phyloP scores from a whole-genome alignment of 2,888 invertebrate species.

The Pristionchus entomophagus region DNA sequence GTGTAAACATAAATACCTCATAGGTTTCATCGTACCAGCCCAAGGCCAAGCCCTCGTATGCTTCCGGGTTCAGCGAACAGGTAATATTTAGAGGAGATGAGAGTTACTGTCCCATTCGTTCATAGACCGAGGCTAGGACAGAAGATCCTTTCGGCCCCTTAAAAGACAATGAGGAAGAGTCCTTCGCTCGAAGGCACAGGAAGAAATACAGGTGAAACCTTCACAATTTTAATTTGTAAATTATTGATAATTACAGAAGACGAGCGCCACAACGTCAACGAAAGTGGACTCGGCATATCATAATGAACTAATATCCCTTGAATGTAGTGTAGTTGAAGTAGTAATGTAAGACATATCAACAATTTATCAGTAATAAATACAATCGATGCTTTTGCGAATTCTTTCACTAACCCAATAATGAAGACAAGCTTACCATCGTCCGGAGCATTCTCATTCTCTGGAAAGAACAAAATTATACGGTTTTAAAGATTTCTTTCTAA shows the following conservation, averaged over 20 bases:
- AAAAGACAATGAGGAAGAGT: background rate
- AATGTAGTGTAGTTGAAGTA: background rate
- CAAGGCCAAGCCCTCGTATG: background rate
- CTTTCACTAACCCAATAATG: background rate
- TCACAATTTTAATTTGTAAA: background rate
- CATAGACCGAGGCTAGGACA: background rate
- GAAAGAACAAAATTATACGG: background rate
- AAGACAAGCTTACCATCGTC: background rate
- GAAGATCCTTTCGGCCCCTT: slow-evolving; percentile 25
- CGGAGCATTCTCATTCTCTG: background rate
- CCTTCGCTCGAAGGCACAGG: background rate
- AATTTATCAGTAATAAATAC: background rate
- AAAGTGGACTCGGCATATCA: slow-evolving; percentile 28
- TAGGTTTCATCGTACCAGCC: background rate
- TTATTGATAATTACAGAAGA: background rate
- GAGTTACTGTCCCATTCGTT: too few relatives aligned
- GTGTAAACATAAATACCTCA: background rate
- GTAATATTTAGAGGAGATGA: background rate
- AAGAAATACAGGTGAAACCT: background rate
- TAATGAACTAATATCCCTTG: background rate
- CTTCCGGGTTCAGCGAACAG: slow-evolving; percentile 22
- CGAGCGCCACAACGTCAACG: background rate
- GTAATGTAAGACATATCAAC: background rate
- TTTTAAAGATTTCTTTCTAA: too few relatives aligned
- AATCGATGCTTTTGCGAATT: background rate